Evolutionary conservation across 2,888 invertebrate species (phyloP).

Genomic region (Pristionchus fissidentatus): DNA sequence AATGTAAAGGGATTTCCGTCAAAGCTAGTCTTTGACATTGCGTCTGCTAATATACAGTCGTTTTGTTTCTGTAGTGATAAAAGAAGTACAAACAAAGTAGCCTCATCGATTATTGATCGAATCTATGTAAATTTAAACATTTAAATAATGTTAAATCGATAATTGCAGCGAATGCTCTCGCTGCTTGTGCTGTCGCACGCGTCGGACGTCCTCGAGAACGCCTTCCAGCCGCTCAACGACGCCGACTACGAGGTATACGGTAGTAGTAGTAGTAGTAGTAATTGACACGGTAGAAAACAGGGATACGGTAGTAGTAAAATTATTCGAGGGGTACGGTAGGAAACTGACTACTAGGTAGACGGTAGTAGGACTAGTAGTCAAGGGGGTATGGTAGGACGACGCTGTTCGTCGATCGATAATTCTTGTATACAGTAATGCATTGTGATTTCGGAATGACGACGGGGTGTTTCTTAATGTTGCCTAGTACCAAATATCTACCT

Average conservation of each 20-base stretch:
- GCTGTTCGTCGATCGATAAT: background rate
- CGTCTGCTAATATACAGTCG: too few relatives aligned
- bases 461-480: background rate
- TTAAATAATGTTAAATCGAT: background rate
- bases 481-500: background rate
- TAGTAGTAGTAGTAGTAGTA: background rate
- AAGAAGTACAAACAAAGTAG: too few relatives aligned
- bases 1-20: too few relatives aligned
- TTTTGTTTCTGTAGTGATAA: too few relatives aligned
- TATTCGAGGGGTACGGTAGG: background rate
- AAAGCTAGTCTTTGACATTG: too few relatives aligned
- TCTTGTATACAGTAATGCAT: background rate
- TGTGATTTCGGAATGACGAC: background rate
- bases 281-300: constrained; percentile 48
- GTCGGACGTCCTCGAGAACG: constrained; percentile 98
- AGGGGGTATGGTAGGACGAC: background rate
- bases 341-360: background rate
- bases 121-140: background rate
- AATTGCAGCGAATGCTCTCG: constrained; percentile 84
- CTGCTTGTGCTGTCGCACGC: constrained; percentile 96
- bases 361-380: background rate
- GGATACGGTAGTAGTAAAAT: constrained; percentile 46
- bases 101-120: too few relatives aligned
- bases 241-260: constrained; percentile 74
- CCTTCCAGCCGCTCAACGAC: constrained; percentile 90